Conservation (phyloP, 2,888 invertebrate genomes). For the Troides helena region DNA sequence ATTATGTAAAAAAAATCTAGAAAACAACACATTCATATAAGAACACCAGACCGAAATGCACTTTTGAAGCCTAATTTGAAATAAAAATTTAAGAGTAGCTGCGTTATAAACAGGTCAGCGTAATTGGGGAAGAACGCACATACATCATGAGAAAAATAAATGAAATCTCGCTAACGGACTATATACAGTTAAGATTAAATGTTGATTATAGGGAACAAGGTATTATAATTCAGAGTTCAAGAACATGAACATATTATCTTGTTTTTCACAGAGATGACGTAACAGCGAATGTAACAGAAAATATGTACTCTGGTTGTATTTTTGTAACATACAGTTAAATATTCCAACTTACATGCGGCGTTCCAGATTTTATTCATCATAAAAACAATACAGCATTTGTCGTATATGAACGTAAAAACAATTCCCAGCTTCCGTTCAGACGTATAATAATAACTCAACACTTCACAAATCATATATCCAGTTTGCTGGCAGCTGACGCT, state of each 20-base stretch:
- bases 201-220: background rate
- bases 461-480: constrained; percentile 15
- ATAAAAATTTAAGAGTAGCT: background rate
- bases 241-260: background rate
- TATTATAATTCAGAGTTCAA: background rate
- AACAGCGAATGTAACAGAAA: background rate
- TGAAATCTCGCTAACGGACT: background rate
- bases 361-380: constrained; percentile 22
- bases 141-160: background rate
- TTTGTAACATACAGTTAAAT: background rate
- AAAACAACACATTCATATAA: no score
- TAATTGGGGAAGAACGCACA: background rate
- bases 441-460: constrained; percentile 9
- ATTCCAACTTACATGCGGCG: constrained; percentile 6
- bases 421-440: constrained; percentile 13
- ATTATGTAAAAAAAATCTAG: no score
- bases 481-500: constrained; percentile 9
- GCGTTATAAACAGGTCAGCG: background rate
- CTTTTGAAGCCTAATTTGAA: background rate
- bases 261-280: background rate
- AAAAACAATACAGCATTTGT: constrained; percentile 18
- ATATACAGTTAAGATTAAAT: background rate
- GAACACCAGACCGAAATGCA: no score
- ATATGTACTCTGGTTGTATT: background rate
- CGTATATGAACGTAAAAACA: constrained; percentile 17